Evolutionary conservation across 2,113 vertebrate genomes (phyloP), one percentile per base, ranked within the genome.

Genomic region (Clarias batrachus): DNA sequence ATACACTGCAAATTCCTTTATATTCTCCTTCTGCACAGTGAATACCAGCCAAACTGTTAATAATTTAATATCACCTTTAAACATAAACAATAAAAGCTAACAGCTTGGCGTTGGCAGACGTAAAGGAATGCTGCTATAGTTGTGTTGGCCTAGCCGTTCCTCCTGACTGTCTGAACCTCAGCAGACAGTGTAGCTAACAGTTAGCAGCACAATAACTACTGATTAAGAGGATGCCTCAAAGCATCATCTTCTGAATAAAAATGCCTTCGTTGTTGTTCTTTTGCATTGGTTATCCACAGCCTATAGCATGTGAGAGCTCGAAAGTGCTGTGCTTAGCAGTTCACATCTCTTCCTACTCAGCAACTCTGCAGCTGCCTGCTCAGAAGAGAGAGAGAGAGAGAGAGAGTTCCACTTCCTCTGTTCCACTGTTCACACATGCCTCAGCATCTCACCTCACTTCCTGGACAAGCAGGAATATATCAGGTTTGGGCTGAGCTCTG

Each of bases 31-130:
- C 87, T 80, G 88, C 90, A 89, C 90, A 89, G 88, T 90, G 88
- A 89, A 86, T 84, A 85, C 82, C 83, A 86, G 88, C 82, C 86
- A 89, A 84, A 90, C 85, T 86, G 85, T 86, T 82, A 88, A 90
- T 89, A 90, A 90, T 89, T 90, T 88, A 90, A 89, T 80, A 86
- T 82, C 60, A 82, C 71, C 52, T 89, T 85, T 80, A 33, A 84
- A 87, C 79, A 86, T 86, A 68, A 83, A 83, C 71, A 83, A 83
- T 81, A 70, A 83, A 83, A 27, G 41, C 85, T 76, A 88, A 78
- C 87, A 84, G 84, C 86, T 90, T 85, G 86, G 88, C 70, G 71
- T 54, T 87, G 82, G 85, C 83, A 41, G 74, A 87, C 52, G 27
- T 41, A 63, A 87, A 60, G 83, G 86, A 85, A 87, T 85, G 83